These are phyloP conservation scores for Pangasianodon hypophthalmus DNA, from an alignment of 2,113 vertebrate genomes.

Conservation along the genomic window DNA sequence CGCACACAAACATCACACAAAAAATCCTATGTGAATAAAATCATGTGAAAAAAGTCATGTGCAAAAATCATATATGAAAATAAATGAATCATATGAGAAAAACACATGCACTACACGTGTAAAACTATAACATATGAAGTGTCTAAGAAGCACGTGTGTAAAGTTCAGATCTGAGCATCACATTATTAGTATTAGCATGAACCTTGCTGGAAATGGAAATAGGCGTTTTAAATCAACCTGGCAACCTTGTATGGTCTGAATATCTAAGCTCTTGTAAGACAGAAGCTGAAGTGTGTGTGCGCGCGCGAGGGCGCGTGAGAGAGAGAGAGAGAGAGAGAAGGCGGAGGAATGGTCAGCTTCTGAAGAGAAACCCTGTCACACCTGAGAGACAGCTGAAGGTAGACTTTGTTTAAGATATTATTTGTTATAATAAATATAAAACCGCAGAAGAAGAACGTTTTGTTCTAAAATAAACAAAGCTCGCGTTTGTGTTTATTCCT, in stretches of 20 bases:
- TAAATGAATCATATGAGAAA: too few relatives aligned
- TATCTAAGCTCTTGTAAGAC: not conserved
- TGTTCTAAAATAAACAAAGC: not conserved
- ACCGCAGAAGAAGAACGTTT: not conserved
- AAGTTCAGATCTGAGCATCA: too few relatives aligned
- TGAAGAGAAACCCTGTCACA: not conserved
- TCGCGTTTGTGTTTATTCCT: not conserved
- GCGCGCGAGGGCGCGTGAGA: not conserved
- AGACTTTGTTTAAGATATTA: not conserved
- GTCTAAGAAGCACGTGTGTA: too few relatives aligned
- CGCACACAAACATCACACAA: too few relatives aligned
- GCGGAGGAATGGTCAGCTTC: not conserved
- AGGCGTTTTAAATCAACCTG: not conserved
- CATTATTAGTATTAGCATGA: not conserved
- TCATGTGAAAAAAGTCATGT: too few relatives aligned
- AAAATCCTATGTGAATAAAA: too few relatives aligned
- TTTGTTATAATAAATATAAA: not conserved
- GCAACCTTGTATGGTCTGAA: not conserved
- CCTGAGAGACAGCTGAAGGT: constrained; percentile 1
- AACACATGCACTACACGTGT: too few relatives aligned
- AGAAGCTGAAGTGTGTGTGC: not conserved
- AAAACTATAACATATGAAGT: too few relatives aligned
- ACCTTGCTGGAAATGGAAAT: not conserved
- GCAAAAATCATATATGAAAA: too few relatives aligned
- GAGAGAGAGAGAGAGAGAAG: too few relatives aligned